These are phyloP conservation scores for Chloebia gouldiae DNA, from an alignment of 2,113 vertebrate species.

Conservation along the genomic window DNA sequence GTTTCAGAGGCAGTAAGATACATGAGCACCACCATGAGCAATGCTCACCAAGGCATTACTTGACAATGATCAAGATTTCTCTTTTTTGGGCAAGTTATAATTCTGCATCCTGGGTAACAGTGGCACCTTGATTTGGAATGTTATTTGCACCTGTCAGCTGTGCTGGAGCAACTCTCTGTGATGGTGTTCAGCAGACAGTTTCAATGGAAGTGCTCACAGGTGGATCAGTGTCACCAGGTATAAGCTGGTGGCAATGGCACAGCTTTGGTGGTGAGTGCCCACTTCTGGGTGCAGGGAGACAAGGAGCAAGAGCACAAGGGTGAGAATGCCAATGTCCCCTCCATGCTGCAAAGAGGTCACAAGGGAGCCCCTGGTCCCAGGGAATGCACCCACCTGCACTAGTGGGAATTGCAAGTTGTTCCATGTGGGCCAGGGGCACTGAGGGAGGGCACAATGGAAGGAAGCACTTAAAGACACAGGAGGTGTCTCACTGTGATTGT, in stretches of 20 bases:
- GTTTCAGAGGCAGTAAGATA: not conserved
- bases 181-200: not conserved
- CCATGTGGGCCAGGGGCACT: fast-evolving
- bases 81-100: not conserved
- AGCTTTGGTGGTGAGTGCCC: not conserved
- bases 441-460: not conserved
- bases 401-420: fast-evolving
- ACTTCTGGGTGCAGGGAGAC: not conserved
- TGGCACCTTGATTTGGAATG: not conserved
- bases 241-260: fast-evolving
- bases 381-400: fast-evolving
- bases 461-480: not conserved
- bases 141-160: not conserved
- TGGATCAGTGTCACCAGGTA: fast-evolving
- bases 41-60: not conserved
- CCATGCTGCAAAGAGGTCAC: fast-evolving
- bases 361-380: fast-evolving
- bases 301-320: not conserved
- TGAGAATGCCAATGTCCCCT: not conserved
- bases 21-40: not conserved
- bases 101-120: not conserved
- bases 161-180: not conserved
- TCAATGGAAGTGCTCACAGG: fast-evolving
- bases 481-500: not conserved
- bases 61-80: not conserved